A percentile compares a stretch with the other conserved stretches of the same genome.
These are phyloP conservation scores for Orthosia gracilis DNA, from an alignment of 2,888 invertebrate species.

Conservation along the genomic window DNA sequence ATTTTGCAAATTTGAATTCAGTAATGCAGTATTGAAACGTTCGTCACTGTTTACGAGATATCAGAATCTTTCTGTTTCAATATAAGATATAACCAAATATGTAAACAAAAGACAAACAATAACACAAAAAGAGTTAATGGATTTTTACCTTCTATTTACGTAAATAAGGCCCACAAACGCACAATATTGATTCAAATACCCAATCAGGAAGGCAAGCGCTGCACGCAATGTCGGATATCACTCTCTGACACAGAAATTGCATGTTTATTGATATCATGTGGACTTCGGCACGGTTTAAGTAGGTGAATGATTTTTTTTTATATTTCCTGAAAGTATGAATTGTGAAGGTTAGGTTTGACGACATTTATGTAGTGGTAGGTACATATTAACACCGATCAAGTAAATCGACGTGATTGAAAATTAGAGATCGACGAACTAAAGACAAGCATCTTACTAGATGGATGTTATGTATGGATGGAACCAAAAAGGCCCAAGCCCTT, in stretches of 20 bases:
- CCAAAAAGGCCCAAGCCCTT: too few relatives aligned
- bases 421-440: too few relatives aligned
- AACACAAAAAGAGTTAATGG: slow-evolving; percentile 12
- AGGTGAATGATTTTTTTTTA: slow-evolving; percentile 27
- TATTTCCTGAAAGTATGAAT: slow-evolving; percentile 30
- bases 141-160: slow-evolving; percentile 4
- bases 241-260: slow-evolving; percentile 55
- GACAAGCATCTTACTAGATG: too few relatives aligned
- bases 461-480: too few relatives aligned
- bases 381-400: too few relatives aligned
- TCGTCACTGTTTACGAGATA: too few relatives aligned
- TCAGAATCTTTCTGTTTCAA: too few relatives aligned
- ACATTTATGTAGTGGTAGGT: too few relatives aligned
- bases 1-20: too few relatives aligned
- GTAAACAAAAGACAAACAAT: slow-evolving; percentile 28
- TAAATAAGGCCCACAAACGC: slow-evolving; percentile 33
- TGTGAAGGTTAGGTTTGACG: neutral
- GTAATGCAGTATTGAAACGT: too few relatives aligned
- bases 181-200: slow-evolving; percentile 47
- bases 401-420: too few relatives aligned
- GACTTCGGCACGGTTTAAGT: slow-evolving; percentile 21
- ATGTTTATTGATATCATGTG: slow-evolving; percentile 58
- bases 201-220: slow-evolving; percentile 19
- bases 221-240: slow-evolving; percentile 60
- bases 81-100: too few relatives aligned